Evolutionary conservation across 2,113 vertebrate species (phyloP), one percentile per base, ranked within the genome.

Genomic region (Corvus cornix): DNA sequence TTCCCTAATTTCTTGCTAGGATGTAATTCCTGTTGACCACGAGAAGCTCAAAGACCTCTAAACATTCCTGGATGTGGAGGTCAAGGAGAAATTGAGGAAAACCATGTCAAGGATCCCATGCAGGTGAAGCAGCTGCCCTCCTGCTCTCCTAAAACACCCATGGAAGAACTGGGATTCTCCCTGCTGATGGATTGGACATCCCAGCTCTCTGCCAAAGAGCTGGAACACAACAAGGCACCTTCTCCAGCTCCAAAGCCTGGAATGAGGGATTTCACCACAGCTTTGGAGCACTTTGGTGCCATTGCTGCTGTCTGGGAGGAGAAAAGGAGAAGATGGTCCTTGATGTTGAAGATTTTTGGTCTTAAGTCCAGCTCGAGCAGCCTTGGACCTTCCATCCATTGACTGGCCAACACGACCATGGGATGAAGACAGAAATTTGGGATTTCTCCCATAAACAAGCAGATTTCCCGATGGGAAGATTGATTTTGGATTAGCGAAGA

Each of bases 381-480:
- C 41, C 33, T 88, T 33, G 64, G 70, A 30, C 14, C 30, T 52
- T 67, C 26, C 37, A 53, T 10, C 49, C n/a, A 22, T 14, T 13
- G 30, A 52, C 3, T 3, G 48, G 41, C 14, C n/a, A 44, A 66
- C 1, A 0, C 27, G 66, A 22, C 10, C 21, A 5, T 0, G 10
- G 30, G 41, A 56, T 9, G 16, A 52, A 2, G 9, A 73, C 2
- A 10, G 44, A 39, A 52, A 58, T 26, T 7, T 18, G 66, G 55
- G 51, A 82, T 88, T 69, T 37, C 5, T 69, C 39, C 51, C 30
- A 20, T 8, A 18, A 15, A 39, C 13, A 12, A 39, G 23, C 0
- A 0, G 49, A n/a, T n/a, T 75, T 84, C 28, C 30, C 0, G 0
- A 30, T 4, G n/a, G 59, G n/a, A 48, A 64, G 23, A 48, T 10